These are phyloP conservation scores for Montipora capitata DNA, from an alignment of 92 coral and sea anemone species.

Conservation along the genomic window DNA sequence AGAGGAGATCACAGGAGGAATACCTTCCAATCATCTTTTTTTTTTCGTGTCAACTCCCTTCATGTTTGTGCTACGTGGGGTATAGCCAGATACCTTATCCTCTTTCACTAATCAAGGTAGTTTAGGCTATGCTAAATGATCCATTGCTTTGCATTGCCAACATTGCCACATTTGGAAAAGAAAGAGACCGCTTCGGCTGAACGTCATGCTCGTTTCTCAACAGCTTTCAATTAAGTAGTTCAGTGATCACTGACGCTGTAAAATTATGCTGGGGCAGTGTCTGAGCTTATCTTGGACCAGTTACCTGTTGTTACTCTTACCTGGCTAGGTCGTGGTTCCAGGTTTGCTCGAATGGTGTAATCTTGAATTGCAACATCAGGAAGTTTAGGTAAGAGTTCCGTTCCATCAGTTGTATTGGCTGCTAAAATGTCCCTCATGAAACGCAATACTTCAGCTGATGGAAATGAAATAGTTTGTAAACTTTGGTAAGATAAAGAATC, in stretches of 20 bases:
- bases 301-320: slow-evolving; percentile 9
- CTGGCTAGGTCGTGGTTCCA: slow-evolving; percentile 35
- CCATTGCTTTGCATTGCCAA: slow-evolving; percentile 7
- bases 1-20: not conserved
- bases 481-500: not conserved
- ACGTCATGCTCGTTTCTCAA: slow-evolving; percentile 3
- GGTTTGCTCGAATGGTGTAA: slow-evolving; percentile 23
- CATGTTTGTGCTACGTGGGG: not conserved
- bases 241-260: not conserved
- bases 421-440: slow-evolving; percentile 21
- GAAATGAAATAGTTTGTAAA: not conserved
- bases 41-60: slow-evolving; percentile 11
- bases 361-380: slow-evolving; percentile 21
- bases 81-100: not conserved
- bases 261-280: not conserved
- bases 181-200: not conserved
- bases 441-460: slow-evolving; percentile 4
- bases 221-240: slow-evolving; percentile 3
- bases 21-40: not conserved
- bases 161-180: not conserved
- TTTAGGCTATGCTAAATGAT: not conserved
- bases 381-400: slow-evolving; percentile 7
- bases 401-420: slow-evolving; percentile 22
- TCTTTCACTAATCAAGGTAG: slow-evolving; percentile 2
- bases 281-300: slow-evolving; percentile 1